Evolutionary conservation across 1,140 invertebrate genomes (phyloP), one percentile per base, ranked within the genome.

Genomic region (Panagrolaimus sp.): DNA sequence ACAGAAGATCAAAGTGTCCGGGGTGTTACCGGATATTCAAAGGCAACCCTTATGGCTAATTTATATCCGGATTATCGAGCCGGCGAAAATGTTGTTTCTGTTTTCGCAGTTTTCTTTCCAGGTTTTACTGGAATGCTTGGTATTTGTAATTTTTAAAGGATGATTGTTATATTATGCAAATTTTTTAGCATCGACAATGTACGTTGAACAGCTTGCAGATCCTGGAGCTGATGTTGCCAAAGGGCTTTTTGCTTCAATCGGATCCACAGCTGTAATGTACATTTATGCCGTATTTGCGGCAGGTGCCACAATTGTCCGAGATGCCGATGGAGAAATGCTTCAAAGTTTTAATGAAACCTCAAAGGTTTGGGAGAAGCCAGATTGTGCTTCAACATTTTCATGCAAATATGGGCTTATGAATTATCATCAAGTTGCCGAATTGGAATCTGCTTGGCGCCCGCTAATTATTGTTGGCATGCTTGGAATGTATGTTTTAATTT

Each of bases 201-300:
- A 73, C 24, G 64, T 73, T 10, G 63, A 73, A 9, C 32, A 73
- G 24, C 64, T 74, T 3, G 83, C 96, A 88, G 91, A 97, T 86
- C 91, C 94, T 8, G 90, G 89, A 0, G 87, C 85, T 24, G 90
- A 92, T 2, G 94, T 95, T 72, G 92, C 92, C 0, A 91, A 91
- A 76, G 92, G 92, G 17, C 94, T 92, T 0, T 85, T 94, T 0
- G 85, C 91, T 6, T 88, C 91, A 0, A 86, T 95, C 4, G 78
- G 90, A 0, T 88, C 92, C 55, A 93, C 87, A 3, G 92, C 91
- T 88, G 78, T 89, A 3, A 92, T 91, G 45, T 94, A 94, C 81
- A 88, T 88, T 0, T 71, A 89, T 1, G 71, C 63, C n/a, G 90
- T 91, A 0, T 73, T 94, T 1, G 90, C 93, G 65, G 88, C 91